Conservation (phyloP, 2,797 vertebrate species). For the Hephaestus fuliginosus region DNA sequence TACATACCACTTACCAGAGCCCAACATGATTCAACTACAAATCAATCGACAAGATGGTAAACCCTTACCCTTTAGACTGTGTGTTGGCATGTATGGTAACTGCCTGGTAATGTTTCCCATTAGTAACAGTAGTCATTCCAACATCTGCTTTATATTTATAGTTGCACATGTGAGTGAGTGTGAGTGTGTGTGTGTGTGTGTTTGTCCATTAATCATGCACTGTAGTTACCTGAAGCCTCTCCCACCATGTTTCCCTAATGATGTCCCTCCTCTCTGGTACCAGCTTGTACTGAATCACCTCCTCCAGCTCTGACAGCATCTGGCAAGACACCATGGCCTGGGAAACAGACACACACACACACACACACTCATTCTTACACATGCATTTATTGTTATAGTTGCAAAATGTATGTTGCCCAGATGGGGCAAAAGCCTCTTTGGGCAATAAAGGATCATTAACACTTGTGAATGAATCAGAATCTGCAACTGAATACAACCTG, state of each 20-base stretch:
- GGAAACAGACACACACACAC: conserved; percentile 48
- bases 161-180: conserved; percentile 34
- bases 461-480: conserved; percentile 15
- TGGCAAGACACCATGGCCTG: conserved; percentile 99
- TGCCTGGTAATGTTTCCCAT: conserved; percentile 61
- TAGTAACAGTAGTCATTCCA: conserved; percentile 65
- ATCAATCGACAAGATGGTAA: background rate
- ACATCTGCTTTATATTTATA: conserved; percentile 69
- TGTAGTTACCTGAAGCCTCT: conserved; percentile 93
- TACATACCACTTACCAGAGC: conserved; percentile 2
- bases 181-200: conserved; percentile 1
- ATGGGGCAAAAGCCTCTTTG: background rate
- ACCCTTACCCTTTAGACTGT: conserved; percentile 8
- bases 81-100: conserved; percentile 19
- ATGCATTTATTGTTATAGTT: conserved; percentile 8
- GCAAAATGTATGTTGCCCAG: background rate
- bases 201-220: conserved; percentile 37
- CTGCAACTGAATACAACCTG: background rate
- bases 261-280: conserved; percentile 98
- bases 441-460: conserved; percentile 3
- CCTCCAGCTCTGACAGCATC: conserved; percentile 98
- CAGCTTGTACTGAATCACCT: conserved; percentile 99
- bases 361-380: conserved; percentile 14
- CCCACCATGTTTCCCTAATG: conserved; percentile 99
- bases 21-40: background rate